phyloP scores from a whole-genome alignment of 37 sponge, comb jelly and placozoan genomes.

The Beroe ovata region DNA sequence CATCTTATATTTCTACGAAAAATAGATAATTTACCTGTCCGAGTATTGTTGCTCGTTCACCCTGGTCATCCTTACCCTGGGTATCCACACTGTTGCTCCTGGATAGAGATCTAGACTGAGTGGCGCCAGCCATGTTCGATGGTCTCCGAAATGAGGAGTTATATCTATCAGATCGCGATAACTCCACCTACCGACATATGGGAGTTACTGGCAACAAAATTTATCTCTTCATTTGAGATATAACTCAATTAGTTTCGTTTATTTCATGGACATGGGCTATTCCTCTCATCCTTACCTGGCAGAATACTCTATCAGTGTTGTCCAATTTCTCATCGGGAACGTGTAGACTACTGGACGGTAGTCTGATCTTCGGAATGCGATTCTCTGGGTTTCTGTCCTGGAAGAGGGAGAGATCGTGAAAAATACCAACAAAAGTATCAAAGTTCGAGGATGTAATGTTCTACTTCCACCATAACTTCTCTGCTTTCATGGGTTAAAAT shows the following conservation, averaged over 20 bases:
- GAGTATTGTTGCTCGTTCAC: constrained; percentile 35
- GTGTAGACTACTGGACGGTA: constrained; percentile 31
- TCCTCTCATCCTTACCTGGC: neutral
- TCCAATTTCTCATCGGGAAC: constrained; percentile 1
- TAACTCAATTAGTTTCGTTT: no score
- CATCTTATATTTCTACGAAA: no score
- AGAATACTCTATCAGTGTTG: neutral
- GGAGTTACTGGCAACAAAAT: no score
- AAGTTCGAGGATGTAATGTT: no score
- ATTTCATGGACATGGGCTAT: no score
- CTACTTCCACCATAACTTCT: no score
- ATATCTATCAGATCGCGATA: neutral
- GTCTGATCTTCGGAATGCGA: constrained; percentile 12
- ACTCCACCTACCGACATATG: no score
- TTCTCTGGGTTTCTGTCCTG: neutral
- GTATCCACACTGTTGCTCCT: neutral
- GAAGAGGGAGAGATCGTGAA: no score
- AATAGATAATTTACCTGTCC: no score
- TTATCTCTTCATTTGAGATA: no score
- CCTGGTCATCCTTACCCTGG: neutral
- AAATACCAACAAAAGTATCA: no score
- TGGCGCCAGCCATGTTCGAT: neutral
- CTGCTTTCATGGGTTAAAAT: no score
- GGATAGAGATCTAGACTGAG: neutral
- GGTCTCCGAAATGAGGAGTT: neutral